Conservation (phyloP, 2,888 invertebrate genomes). For the Strigamia transsilvanica region DNA sequence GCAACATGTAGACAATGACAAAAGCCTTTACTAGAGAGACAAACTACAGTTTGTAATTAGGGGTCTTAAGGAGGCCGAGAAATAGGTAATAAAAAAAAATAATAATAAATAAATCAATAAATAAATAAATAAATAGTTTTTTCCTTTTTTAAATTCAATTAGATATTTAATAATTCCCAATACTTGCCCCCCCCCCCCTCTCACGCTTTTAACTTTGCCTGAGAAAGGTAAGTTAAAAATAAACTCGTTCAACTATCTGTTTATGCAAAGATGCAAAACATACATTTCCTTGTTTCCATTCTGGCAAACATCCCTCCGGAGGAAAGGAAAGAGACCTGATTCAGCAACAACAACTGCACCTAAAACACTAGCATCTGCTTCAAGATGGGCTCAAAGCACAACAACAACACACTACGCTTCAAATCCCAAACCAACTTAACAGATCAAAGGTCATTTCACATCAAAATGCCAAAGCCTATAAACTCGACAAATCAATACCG, state of each 20-base stretch:
- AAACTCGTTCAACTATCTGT: background rate
- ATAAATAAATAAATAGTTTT: too few relatives aligned
- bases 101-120: too few relatives aligned
- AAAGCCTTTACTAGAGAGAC: background rate
- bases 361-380: slow-evolving; percentile 36
- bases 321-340: slow-evolving; percentile 10
- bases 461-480: slow-evolving; percentile 26
- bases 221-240: background rate
- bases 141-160: background rate
- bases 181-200: background rate
- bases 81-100: too few relatives aligned
- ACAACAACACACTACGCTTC: slow-evolving; percentile 24
- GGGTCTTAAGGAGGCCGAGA: background rate
- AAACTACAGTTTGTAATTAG: background rate
- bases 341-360: slow-evolving; percentile 38
- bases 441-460: slow-evolving; percentile 42
- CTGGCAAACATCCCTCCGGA: slow-evolving; percentile 12
- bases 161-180: background rate
- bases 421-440: slow-evolving; percentile 44
- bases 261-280: slow-evolving; percentile 5
- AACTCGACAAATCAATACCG: slow-evolving; percentile 37
- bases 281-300: background rate
- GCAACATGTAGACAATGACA: slow-evolving; percentile 31
- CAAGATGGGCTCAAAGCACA: slow-evolving; percentile 44
- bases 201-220: background rate